Conservation (phyloP, 2,888 invertebrate species). For the Lingula anatina region DNA sequence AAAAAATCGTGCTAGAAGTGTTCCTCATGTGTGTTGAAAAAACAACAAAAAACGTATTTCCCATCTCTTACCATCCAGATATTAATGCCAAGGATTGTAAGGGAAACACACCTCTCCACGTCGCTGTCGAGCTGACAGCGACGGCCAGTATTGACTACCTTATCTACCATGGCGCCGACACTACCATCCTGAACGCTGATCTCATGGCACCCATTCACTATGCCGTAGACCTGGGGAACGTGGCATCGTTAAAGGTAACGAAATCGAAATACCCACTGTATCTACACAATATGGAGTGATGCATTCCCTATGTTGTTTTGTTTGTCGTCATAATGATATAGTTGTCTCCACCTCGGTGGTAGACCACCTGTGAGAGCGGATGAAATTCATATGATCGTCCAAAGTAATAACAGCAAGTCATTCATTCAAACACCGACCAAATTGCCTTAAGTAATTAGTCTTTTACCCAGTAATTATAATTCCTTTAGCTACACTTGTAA, state of each 20-base stretch:
- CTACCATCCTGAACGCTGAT: constrained; percentile 68
- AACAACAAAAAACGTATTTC: too few relatives aligned
- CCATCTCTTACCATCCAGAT: constrained; percentile 17
- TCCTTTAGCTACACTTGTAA: too few relatives aligned
- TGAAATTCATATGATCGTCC: too few relatives aligned
- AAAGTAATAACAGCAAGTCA: too few relatives aligned
- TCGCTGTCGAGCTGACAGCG: constrained; percentile 64
- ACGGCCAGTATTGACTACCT: constrained; percentile 69
- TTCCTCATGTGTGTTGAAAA: not conserved
- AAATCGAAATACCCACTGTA: not conserved
- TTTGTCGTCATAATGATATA: too few relatives aligned
- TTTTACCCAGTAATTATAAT: too few relatives aligned
- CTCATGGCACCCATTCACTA: constrained; percentile 75
- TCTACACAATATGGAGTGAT: not conserved
- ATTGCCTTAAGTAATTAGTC: too few relatives aligned
- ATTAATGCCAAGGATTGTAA: constrained; percentile 37
- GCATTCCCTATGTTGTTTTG: too few relatives aligned
- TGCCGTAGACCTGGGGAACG: constrained; percentile 24
- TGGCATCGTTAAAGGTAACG: constrained; percentile 25
- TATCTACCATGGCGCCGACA: constrained; percentile 63
- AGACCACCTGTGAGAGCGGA: too few relatives aligned
- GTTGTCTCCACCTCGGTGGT: too few relatives aligned
- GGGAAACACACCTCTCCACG: constrained; percentile 76
- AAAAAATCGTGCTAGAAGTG: too few relatives aligned
- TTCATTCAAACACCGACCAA: too few relatives aligned